Evolutionary conservation across 2,113 vertebrate species (phyloP).

Genomic region (Anoplopoma fimbria): DNA sequence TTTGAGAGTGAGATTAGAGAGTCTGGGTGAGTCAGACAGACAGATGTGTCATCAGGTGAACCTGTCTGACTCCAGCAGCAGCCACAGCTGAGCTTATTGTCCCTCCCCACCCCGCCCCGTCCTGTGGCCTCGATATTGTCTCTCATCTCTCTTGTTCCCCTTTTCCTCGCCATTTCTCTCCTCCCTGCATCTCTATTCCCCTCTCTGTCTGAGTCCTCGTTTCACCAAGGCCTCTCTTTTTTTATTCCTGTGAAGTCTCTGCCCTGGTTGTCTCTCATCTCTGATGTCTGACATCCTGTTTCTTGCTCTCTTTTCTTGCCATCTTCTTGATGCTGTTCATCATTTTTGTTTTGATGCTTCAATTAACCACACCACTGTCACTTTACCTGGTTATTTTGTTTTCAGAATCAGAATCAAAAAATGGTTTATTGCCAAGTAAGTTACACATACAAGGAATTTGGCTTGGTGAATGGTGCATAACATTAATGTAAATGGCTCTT

Average conservation of each 20-base stretch:
- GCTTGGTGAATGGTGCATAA: too few species aligned
- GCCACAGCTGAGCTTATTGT: constrained; percentile 20
- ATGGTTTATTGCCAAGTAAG: too few species aligned
- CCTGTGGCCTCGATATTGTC: constrained; percentile 36
- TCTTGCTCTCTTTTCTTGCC: background rate
- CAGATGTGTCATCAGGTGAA: constrained; percentile 72
- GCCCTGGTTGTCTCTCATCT: constrained; percentile 4
- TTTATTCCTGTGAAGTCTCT: background rate
- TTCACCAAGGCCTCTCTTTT: background rate
- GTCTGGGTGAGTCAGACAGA: constrained; percentile 49
- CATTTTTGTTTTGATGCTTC: background rate
- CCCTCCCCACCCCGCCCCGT: background rate
- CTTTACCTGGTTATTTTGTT: background rate
- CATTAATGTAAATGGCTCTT: background rate
- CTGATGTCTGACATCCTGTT: background rate
- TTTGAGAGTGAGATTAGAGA: constrained; percentile 47
- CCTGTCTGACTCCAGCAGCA: constrained; percentile 41
- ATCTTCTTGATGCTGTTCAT: background rate
- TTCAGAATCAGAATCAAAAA: too few species aligned
- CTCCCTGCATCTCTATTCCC: background rate
- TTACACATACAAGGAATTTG: too few species aligned
- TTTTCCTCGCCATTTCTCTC: background rate
- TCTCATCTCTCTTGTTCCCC: background rate
- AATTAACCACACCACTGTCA: background rate
- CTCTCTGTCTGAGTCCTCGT: background rate